phyloP scores from a whole-genome alignment of 2,797 vertebrate species.

The Epinephelus awoara region DNA sequence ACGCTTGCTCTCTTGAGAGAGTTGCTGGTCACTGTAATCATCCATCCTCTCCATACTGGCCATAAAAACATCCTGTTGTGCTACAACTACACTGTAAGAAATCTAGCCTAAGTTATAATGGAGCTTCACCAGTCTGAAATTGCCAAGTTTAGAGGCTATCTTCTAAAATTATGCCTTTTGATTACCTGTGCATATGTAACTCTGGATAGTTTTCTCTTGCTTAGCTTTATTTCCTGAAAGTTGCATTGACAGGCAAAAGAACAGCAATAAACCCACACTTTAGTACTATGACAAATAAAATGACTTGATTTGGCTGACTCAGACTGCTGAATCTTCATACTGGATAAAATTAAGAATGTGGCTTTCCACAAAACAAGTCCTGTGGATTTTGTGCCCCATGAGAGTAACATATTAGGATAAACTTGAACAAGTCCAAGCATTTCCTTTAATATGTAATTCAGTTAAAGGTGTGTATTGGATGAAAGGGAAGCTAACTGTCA shows the following conservation, averaged over 20 bases:
- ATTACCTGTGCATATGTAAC: not conserved
- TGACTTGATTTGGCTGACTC: not conserved
- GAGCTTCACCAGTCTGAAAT: not conserved
- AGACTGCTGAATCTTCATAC: not conserved
- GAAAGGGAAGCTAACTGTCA: not conserved
- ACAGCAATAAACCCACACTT: too few species aligned
- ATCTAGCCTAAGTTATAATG: not conserved
- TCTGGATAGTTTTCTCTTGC: not conserved
- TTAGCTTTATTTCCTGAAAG: not conserved
- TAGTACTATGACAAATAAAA: not conserved
- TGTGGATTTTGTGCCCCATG: too few species aligned
- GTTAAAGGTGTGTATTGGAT: not conserved
- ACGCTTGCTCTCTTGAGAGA: too few species aligned
- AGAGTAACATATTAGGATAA: too few species aligned
- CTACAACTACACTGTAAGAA: not conserved
- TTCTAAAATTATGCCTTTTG: not conserved
- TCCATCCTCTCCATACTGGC: not conserved
- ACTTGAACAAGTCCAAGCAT: not conserved
- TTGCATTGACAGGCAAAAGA: not conserved
- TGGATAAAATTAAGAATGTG: not conserved
- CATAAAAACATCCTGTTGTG: not conserved
- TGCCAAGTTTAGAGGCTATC: not conserved
- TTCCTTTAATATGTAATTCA: not conserved
- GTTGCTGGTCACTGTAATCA: not conserved
- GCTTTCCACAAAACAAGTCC: not conserved